Conservation (phyloP, 2,797 vertebrate species). For the Muscicapa striata region DNA sequence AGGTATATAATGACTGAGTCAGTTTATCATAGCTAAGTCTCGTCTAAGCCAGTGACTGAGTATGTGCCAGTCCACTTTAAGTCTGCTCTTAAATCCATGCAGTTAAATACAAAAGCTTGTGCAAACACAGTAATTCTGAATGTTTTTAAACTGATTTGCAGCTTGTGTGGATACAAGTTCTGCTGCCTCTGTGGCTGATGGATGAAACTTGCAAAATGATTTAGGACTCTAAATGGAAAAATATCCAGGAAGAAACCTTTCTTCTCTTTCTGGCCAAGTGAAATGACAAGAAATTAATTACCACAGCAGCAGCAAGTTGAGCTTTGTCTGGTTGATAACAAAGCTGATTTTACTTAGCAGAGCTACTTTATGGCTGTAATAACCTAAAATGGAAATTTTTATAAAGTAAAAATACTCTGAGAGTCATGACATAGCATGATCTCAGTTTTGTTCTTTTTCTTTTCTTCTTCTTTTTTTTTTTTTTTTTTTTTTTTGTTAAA, state of each 20-base stretch:
- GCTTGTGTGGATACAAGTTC: neutral
- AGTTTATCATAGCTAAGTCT: neutral
- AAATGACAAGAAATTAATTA: neutral
- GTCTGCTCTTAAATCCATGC: neutral
- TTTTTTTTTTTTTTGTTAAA: neutral
- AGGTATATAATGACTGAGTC: neutral
- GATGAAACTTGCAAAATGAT: neutral
- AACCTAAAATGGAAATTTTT: neutral
- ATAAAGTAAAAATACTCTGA: neutral
- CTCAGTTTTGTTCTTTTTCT: neutral
- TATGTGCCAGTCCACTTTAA: neutral
- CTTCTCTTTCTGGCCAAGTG: neutral
- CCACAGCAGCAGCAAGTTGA: neutral
- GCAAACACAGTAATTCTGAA: neutral
- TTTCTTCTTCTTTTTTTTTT: too few species aligned
- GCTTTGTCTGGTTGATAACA: neutral
- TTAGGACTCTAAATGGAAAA: neutral
- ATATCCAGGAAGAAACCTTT: neutral
- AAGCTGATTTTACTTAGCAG: neutral
- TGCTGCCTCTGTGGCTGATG: neutral
- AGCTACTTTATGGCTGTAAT: neutral
- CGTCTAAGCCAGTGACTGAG: neutral
- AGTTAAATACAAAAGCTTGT: slow-evolving; percentile 4
- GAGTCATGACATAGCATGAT: neutral
- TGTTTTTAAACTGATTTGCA: neutral